Evolutionary conservation across 2,888 invertebrate genomes (phyloP).

Genomic region (Heliothis peltigera): DNA sequence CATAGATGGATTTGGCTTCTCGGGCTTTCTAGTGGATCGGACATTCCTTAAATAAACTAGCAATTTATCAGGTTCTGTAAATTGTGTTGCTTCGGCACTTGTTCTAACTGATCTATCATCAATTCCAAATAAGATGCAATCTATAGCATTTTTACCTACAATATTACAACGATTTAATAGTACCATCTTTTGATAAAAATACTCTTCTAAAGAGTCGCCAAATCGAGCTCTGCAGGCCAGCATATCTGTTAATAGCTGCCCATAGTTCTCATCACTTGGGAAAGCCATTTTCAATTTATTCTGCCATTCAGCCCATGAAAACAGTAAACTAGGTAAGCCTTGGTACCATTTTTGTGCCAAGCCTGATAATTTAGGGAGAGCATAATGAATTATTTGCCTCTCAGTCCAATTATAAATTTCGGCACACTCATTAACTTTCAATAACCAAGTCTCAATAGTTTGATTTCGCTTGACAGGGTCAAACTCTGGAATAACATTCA

Average conservation of each 20-base stretch:
- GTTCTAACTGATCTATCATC: conserved; percentile 10
- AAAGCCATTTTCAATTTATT: not conserved
- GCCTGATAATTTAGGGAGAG: conserved; percentile 1
- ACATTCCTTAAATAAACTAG: conserved; percentile 5
- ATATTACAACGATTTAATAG: conserved; percentile 18
- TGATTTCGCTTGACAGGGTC: conserved; percentile 5
- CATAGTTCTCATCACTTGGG: conserved; percentile 9
- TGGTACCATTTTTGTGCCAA: too few relatives aligned
- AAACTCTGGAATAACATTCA: too few relatives aligned
- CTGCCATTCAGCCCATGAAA: conserved; percentile 13
- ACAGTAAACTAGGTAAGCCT: too few relatives aligned
- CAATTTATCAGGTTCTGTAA: conserved; percentile 5
- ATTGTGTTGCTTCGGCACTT: conserved; percentile 14
- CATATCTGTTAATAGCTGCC: conserved; percentile 1
- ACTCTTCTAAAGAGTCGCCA: conserved; percentile 10
- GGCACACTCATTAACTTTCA: conserved; percentile 9
- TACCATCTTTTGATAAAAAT: conserved; percentile 6
- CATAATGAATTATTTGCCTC: conserved; percentile 5
- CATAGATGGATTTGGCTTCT: not conserved
- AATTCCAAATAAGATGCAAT: conserved; percentile 13
- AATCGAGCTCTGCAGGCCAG: conserved; percentile 7
- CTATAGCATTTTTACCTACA: conserved; percentile 2
- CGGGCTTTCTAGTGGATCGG: not conserved
- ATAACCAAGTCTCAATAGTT: conserved; percentile 1
- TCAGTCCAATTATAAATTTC: conserved; percentile 6